Evolutionary conservation across 2,888 invertebrate species (phyloP).

Genomic region (Gonocerus acuteangulatus): DNA sequence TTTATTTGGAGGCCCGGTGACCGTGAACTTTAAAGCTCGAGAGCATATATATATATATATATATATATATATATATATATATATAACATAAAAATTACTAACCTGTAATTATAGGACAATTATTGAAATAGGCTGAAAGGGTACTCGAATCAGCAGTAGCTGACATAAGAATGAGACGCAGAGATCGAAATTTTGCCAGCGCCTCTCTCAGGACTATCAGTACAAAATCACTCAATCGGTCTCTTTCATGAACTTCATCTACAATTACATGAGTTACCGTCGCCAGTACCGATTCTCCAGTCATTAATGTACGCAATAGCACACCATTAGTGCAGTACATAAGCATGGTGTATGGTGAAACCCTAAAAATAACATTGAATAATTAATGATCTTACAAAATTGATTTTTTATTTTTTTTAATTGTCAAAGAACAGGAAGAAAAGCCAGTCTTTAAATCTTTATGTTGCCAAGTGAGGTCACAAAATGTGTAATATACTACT

Average conservation of each 20-base stretch:
- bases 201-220: constrained; percentile 75
- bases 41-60: background rate
- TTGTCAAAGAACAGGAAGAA: too few species aligned
- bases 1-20: too few species aligned
- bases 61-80: constrained; percentile 3
- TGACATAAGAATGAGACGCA: constrained; percentile 87
- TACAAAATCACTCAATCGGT: constrained; percentile 86
- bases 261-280: constrained; percentile 79
- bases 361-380: too few species aligned
- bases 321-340: constrained; percentile 91
- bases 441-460: too few species aligned
- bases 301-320: constrained; percentile 78
- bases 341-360: constrained; percentile 69
- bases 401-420: too few species aligned
- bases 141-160: constrained; percentile 81
- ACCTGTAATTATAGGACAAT: constrained; percentile 59
- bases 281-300: constrained; percentile 58
- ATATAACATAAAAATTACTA: constrained; percentile 6
- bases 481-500: too few species aligned
- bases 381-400: too few species aligned
- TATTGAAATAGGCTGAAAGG: constrained; percentile 76
- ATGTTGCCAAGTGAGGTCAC: too few species aligned
- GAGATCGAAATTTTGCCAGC: constrained; percentile 57
- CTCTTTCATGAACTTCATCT: constrained; percentile 94
- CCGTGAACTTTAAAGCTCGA: too few species aligned